These are phyloP conservation scores for Ochotona princeps DNA, from an alignment of 2,113 vertebrate genomes.

Conservation along the genomic window DNA sequence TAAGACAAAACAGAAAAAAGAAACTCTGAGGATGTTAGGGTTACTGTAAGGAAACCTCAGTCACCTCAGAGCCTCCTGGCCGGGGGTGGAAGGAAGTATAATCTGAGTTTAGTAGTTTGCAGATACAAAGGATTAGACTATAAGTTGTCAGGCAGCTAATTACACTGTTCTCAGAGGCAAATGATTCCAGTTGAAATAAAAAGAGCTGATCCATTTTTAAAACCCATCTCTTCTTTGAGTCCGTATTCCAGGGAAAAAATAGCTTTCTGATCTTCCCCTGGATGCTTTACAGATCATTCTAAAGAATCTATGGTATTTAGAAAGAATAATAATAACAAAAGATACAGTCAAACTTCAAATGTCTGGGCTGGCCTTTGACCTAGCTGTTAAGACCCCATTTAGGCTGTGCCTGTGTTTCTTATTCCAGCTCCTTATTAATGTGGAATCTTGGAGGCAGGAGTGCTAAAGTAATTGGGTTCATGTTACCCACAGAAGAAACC, in stretches of 20 bases:
- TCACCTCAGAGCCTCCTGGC: conserved; percentile 8
- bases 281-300: conserved; percentile 25
- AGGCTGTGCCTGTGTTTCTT: too few species aligned
- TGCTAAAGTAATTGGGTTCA: too few species aligned
- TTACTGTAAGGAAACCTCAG: not conserved
- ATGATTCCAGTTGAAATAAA: conserved; percentile 62
- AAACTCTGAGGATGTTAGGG: not conserved
- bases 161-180: conserved; percentile 58
- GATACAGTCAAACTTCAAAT: conserved; percentile 40
- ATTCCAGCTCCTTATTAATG: too few species aligned
- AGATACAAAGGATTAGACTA: conserved; percentile 54
- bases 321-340: conserved; percentile 54
- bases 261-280: conserved; percentile 27
- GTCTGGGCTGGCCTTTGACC: not conserved
- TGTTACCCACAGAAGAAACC: too few species aligned
- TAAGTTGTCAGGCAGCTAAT: conserved; percentile 65
- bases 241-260: conserved; percentile 41
- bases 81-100: not conserved
- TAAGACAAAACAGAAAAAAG: not conserved
- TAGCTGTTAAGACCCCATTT: too few species aligned
- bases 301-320: conserved; percentile 42
- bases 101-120: conserved; percentile 11
- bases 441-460: too few species aligned
- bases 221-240: conserved; percentile 37
- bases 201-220: conserved; percentile 57